Evolutionary conservation across 2,113 vertebrate genomes (phyloP).

Genomic region (Sterrhoptilus dennistouni): DNA sequence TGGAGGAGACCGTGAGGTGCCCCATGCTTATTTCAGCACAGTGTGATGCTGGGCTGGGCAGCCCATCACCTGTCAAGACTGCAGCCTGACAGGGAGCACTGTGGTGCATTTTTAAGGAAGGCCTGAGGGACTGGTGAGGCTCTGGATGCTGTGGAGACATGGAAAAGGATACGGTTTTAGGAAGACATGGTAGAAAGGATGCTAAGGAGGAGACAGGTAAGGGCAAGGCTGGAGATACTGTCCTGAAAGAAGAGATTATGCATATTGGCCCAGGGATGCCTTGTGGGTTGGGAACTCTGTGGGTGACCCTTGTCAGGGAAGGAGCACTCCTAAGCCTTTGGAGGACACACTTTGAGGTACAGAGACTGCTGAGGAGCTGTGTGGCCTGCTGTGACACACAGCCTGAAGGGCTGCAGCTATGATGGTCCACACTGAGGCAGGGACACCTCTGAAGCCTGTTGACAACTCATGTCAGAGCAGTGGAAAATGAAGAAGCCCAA

Average conservation of each 20-base stretch:
- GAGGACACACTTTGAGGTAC: rapidly evolving
- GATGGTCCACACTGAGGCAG: background rate
- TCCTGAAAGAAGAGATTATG: background rate
- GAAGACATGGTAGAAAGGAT: background rate
- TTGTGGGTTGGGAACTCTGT: background rate
- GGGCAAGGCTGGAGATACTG: background rate
- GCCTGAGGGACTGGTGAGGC: rapidly evolving
- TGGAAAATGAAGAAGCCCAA: background rate
- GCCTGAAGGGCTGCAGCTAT: background rate
- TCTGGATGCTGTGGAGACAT: background rate
- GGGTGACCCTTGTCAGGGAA: background rate
- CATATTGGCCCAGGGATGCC: rapidly evolving
- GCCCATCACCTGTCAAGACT: background rate
- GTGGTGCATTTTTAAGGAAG: background rate
- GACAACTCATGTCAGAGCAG: background rate
- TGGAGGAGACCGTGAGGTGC: background rate
- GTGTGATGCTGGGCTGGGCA: background rate
- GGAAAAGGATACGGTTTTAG: background rate
- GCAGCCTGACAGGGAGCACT: rapidly evolving
- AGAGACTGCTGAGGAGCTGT: background rate
- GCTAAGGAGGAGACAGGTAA: background rate
- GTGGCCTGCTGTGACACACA: background rate
- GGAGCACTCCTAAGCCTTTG: background rate
- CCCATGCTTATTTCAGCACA: background rate
- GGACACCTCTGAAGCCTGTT: rapidly evolving